These are phyloP conservation scores for Bombus consobrinus DNA, from an alignment of 1,140 invertebrate species.

Conservation along the genomic window DNA sequence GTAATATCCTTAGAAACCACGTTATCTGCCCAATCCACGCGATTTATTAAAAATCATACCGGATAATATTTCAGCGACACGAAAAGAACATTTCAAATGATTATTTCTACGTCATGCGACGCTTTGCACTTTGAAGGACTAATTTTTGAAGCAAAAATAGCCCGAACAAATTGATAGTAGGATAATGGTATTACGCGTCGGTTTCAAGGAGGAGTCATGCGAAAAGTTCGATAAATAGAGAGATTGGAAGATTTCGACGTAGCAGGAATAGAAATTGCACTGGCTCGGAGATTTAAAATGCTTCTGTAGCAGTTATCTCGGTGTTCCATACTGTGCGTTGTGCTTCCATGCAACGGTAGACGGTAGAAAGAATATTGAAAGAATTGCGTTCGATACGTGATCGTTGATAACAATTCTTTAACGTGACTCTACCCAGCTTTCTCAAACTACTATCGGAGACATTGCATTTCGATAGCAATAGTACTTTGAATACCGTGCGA, in stretches of 20 bases:
- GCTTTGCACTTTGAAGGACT: neutral
- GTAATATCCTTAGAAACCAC: no score
- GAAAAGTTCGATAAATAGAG: constrained; percentile 10
- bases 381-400: neutral
- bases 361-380: neutral
- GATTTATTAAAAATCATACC: no score
- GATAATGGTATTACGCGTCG: neutral
- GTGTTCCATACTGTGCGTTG: neutral
- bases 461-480: no score
- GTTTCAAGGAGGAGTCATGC: neutral
- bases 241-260: constrained; percentile 14
- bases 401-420: neutral
- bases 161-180: neutral
- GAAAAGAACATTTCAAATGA: no score
- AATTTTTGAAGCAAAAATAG: neutral
- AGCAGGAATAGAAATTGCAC: neutral
- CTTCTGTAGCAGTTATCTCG: neutral
- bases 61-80: no score
- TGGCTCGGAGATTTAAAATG: constrained; percentile 28
- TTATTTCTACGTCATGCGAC: neutral
- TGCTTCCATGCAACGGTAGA: neutral
- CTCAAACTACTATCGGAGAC: neutral
- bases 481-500: no score
- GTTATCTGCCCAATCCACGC: no score
- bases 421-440: neutral